Conservation (phyloP, 2,888 invertebrate genomes). For the Agrilus mali region DNA sequence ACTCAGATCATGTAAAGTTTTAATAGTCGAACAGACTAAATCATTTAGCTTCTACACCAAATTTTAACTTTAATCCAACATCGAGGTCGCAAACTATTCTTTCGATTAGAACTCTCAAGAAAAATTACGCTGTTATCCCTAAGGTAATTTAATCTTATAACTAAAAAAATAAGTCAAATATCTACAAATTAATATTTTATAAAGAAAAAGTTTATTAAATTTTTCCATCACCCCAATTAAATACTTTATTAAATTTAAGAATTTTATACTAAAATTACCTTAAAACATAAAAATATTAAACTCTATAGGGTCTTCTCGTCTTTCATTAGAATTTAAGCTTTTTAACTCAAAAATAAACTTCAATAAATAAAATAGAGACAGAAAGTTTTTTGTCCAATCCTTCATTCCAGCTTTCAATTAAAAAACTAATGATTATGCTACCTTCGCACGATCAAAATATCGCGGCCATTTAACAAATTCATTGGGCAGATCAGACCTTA, state of each 20-base stretch:
- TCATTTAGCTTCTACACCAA: constrained; percentile 52
- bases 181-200: constrained; percentile 32
- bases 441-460: constrained; percentile 68
- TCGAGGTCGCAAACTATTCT: constrained; percentile 75
- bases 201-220: constrained; percentile 45
- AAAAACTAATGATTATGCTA: constrained; percentile 71
- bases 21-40: constrained; percentile 74
- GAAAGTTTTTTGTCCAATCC: constrained; percentile 51
- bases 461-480: constrained; percentile 63
- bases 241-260: constrained; percentile 31
- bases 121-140: constrained; percentile 78
- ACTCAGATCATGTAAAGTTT: constrained; percentile 81
- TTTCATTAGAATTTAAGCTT: constrained; percentile 51
- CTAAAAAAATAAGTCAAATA: constrained; percentile 43
- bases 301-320: constrained; percentile 74
- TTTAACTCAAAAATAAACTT: constrained; percentile 51
- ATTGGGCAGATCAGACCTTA: constrained; percentile 63
- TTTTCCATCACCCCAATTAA: constrained; percentile 54
- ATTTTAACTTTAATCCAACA: constrained; percentile 70
- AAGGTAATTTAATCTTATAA: constrained; percentile 63
- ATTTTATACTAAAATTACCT: constrained; percentile 28
- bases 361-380: constrained; percentile 43
- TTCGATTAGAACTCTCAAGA: constrained; percentile 61
- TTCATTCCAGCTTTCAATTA: constrained; percentile 72
- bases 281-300: too few species aligned